Evolutionary conservation across 2,113 vertebrate species (phyloP).

Genomic region (Caretta caretta): DNA sequence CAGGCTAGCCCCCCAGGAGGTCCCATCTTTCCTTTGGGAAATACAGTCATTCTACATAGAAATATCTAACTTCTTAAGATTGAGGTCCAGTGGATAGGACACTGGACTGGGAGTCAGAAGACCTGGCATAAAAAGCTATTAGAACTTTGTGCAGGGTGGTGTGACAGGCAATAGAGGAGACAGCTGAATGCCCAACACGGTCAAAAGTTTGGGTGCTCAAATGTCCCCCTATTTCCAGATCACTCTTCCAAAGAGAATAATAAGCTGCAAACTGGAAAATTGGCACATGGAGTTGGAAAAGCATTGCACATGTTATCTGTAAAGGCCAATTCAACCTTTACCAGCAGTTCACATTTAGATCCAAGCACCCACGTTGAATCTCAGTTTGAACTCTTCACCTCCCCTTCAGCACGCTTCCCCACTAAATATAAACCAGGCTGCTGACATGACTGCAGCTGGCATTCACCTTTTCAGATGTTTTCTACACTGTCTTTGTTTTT

Average conservation of each 20-base stretch:
- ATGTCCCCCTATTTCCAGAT: neutral
- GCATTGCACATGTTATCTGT: neutral
- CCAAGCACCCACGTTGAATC: slow-evolving; percentile 45
- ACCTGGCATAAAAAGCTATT: neutral
- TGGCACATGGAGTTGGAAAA: neutral
- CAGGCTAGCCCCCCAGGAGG: too few species aligned
- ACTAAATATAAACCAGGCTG: slow-evolving; percentile 72
- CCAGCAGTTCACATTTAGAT: slow-evolving; percentile 9
- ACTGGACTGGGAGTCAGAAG: neutral
- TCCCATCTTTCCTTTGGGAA: too few species aligned
- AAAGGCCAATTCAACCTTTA: neutral
- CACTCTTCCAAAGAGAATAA: neutral
- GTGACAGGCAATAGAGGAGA: neutral
- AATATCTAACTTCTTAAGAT: neutral
- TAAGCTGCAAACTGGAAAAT: neutral
- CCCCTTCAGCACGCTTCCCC: slow-evolving; percentile 53
- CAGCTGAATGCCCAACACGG: neutral
- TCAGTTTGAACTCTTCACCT: slow-evolving; percentile 74
- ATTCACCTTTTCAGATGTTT: slow-evolving; percentile 73
- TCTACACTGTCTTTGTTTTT: slow-evolving; percentile 64
- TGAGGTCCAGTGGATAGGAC: neutral
- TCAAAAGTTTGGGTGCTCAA: neutral
- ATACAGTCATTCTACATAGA: neutral
- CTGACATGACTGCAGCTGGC: slow-evolving; percentile 65
- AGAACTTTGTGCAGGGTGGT: neutral